Conservation (phyloP, 2,888 invertebrate genomes). For the Tanypteryx hageni region DNA sequence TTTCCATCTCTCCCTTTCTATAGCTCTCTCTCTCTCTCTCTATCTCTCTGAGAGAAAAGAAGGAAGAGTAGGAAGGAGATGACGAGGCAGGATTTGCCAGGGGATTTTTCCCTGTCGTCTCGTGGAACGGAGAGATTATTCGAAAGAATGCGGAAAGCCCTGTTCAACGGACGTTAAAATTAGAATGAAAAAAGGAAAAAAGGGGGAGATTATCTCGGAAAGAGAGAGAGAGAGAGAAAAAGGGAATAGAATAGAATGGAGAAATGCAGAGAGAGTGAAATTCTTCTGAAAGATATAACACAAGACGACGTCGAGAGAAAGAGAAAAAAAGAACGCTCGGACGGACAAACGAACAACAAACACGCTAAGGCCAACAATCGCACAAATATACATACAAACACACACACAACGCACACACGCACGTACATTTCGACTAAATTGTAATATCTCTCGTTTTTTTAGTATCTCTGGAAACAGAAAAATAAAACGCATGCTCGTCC, state of each 20-base stretch:
- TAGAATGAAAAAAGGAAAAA: neutral
- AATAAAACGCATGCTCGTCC: neutral
- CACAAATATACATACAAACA: neutral
- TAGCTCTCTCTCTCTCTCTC: too few species aligned
- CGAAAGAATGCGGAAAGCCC: neutral
- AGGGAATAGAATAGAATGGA: neutral
- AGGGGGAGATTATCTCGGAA: neutral
- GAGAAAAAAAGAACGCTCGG: neutral
- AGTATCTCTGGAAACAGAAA: neutral
- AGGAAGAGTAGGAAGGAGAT: neutral
- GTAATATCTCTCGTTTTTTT: too few species aligned
- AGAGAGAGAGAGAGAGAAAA: neutral
- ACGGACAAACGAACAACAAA: neutral
- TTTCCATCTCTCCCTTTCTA: neutral
- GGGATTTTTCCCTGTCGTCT: neutral
- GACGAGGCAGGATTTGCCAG: constrained; percentile 12
- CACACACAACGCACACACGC: neutral
- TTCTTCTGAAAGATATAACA: neutral
- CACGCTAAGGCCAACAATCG: neutral
- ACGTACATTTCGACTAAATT: neutral
- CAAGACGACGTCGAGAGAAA: neutral
- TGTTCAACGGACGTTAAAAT: constrained; percentile 10
- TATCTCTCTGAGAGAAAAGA: neutral
- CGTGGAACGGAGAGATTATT: neutral
- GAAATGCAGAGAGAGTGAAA: neutral